Percentiles rank a stretch among this genome's conserved stretches.
phyloP scores from a whole-genome alignment of 2,888 invertebrate species.

The Xestia rhomboidea region DNA sequence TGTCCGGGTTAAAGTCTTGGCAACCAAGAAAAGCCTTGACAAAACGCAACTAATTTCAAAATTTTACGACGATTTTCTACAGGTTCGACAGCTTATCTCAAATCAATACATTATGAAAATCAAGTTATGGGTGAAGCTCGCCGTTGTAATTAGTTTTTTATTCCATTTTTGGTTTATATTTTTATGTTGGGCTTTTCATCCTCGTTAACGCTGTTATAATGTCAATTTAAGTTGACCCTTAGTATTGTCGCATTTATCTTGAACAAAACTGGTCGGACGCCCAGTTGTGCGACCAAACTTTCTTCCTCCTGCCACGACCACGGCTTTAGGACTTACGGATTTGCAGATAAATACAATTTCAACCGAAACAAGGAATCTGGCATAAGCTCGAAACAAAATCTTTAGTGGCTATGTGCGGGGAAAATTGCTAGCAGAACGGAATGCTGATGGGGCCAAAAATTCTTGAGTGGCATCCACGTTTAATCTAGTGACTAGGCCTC shows the following conservation, averaged over 20 bases:
- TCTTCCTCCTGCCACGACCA: no score
- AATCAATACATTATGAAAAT: background rate
- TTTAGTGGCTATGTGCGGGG: no score
- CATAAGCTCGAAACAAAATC: no score
- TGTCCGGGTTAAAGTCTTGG: background rate
- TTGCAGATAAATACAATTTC: background rate
- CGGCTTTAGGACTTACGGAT: no score
- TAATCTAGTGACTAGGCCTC: background rate
- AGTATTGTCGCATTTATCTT: background rate
- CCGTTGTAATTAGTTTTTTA: background rate
- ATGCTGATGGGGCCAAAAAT: background rate
- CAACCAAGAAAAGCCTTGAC: slow-evolving; percentile 2
- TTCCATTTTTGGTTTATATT: no score
- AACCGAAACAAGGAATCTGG: background rate
- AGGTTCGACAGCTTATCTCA: background rate
- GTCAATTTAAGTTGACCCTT: background rate
- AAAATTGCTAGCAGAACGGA: background rate
- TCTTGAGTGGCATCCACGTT: background rate
- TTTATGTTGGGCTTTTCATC: background rate
- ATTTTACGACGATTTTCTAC: background rate
- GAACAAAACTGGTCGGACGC: background rate
- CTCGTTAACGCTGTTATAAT: background rate
- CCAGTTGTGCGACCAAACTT: background rate
- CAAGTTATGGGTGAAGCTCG: background rate
- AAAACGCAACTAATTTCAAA: background rate